phyloP scores from a whole-genome alignment of 2,113 vertebrate species.

The Poeciliopsis prolifica region DNA sequence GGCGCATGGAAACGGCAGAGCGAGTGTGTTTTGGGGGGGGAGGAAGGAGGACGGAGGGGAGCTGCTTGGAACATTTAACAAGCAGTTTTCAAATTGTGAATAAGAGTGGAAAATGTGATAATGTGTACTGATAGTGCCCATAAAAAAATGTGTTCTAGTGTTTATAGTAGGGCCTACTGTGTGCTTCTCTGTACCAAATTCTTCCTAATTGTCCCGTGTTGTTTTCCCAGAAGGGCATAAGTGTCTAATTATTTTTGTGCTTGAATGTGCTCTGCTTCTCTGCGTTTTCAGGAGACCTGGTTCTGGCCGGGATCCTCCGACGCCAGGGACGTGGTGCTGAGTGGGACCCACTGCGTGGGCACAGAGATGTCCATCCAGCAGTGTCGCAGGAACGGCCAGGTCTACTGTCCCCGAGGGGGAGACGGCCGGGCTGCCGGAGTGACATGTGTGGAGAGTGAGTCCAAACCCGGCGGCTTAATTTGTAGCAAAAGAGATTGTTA shows the following conservation, averaged over 20 bases:
- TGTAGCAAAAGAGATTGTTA: background rate
- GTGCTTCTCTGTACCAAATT: background rate
- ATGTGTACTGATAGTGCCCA: conserved; percentile 54
- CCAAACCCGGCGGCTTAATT: background rate
- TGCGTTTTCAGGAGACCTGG: conserved; percentile 87
- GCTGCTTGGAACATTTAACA: conserved; percentile 52
- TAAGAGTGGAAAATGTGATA: conserved; percentile 68
- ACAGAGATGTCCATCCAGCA: conserved; percentile 88
- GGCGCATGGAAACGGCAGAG: conserved; percentile 64
- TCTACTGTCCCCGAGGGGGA: conserved; percentile 87
- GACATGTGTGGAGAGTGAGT: conserved; percentile 89
- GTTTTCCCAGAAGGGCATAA: conserved; percentile 1
- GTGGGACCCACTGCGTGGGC: conserved; percentile 85
- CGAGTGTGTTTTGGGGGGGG: conserved; percentile 34
- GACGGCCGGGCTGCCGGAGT: conserved; percentile 87
- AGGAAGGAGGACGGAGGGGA: conserved; percentile 14
- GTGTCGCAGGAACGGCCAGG: conserved; percentile 85
- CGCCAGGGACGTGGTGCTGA: conserved; percentile 84
- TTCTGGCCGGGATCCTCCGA: conserved; percentile 87
- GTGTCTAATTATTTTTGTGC: conserved; percentile 1
- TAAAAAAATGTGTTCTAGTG: conserved; percentile 32
- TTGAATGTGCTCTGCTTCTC: conserved; percentile 1
- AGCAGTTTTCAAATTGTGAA: conserved; percentile 40
- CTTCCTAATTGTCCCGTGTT: background rate
- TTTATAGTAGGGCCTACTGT: conserved; percentile 15